phyloP scores from a whole-genome alignment of 2,113 vertebrate species.

The Solea senegalensis region DNA sequence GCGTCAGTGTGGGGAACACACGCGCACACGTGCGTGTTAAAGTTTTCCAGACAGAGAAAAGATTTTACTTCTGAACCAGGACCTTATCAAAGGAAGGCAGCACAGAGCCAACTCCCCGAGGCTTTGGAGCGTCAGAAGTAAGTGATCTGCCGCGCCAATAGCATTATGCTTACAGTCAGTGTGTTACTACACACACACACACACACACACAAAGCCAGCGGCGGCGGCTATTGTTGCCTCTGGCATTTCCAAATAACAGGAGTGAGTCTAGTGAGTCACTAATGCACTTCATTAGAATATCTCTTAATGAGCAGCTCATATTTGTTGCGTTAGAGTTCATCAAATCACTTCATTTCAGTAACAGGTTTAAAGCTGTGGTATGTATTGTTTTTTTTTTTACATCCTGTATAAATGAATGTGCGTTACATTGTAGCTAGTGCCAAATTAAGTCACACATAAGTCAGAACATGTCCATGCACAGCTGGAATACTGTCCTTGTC shows the following conservation, averaged over 20 bases:
- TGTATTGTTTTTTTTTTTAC: too few relatives aligned
- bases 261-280: neutral
- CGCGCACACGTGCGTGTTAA: neutral
- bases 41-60: conserved; percentile 36
- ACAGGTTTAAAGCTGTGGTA: too few relatives aligned
- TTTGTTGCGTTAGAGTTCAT: too few relatives aligned
- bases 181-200: conserved; percentile 78
- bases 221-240: conserved; percentile 33
- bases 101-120: conserved; percentile 89
- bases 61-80: conserved; percentile 86
- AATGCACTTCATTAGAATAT: too few relatives aligned
- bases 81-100: conserved; percentile 94
- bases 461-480: too few relatives aligned
- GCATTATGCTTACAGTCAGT: conserved; percentile 77
- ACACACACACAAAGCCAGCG: conserved; percentile 59
- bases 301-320: too few relatives aligned
- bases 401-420: too few relatives aligned
- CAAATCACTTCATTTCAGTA: too few relatives aligned
- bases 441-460: too few relatives aligned
- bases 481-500: too few relatives aligned
- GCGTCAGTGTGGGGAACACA: too few relatives aligned
- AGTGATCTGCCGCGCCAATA: conserved; percentile 89
- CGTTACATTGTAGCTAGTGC: too few relatives aligned
- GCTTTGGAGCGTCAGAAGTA: conserved; percentile 84
- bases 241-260: conserved; percentile 31